A percentile compares a stretch with the other conserved stretches of the same genome.
These are phyloP conservation scores for Pandemis cinnamomeana DNA, from an alignment of 2,888 invertebrate species.

Conservation along the genomic window DNA sequence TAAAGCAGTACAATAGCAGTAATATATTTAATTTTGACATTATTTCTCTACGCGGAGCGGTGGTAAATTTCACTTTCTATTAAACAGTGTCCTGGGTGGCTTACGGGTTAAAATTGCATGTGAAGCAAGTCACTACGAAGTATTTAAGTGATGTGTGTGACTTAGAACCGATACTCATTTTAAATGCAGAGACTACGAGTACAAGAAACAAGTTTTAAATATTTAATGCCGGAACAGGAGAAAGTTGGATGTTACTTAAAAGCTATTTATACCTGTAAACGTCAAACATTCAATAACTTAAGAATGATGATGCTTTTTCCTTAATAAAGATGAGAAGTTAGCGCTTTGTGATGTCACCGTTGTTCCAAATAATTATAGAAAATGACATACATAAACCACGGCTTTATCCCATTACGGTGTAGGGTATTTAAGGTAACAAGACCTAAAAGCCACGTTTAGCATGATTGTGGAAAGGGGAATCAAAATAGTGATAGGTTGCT, in stretches of 20 bases:
- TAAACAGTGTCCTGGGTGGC: conserved; percentile 58
- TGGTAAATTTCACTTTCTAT: conserved; percentile 44
- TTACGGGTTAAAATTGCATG: conserved; percentile 69
- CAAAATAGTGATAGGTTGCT: too few species aligned
- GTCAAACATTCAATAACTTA: conserved; percentile 8
- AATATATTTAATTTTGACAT: conserved; percentile 26
- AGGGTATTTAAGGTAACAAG: not conserved
- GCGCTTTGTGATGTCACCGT: not conserved
- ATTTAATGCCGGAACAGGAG: conserved; percentile 73
- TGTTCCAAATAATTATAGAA: not conserved
- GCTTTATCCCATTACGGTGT: too few species aligned
- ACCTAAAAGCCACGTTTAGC: too few species aligned
- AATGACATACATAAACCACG: not conserved
- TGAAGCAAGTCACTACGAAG: conserved; percentile 64
- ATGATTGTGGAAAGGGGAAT: too few species aligned
- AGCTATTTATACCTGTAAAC: conserved; percentile 19
- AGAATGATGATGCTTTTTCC: conserved; percentile 9
- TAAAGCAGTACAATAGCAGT: conserved; percentile 20
- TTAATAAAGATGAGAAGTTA: not conserved
- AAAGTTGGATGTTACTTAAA: conserved; percentile 57
- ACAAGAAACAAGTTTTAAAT: conserved; percentile 80
- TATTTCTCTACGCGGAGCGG: conserved; percentile 22
- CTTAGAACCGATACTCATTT: conserved; percentile 70
- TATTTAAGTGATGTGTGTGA: conserved; percentile 74
- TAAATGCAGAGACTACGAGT: conserved; percentile 65